These are phyloP conservation scores for Nestor notabilis DNA, from an alignment of 2,113 vertebrate genomes.

Conservation along the genomic window DNA sequence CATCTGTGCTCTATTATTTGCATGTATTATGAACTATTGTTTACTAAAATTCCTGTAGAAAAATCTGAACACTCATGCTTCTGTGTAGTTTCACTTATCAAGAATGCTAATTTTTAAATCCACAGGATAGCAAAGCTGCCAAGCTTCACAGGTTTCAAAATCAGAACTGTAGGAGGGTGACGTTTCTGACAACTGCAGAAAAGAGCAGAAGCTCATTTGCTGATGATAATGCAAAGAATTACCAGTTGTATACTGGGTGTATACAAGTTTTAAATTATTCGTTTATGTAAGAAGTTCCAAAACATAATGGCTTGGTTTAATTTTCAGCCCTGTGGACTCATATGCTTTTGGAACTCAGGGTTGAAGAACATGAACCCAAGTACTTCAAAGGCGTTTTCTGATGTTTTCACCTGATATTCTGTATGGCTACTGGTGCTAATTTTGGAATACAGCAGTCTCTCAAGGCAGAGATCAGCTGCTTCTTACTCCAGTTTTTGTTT, in stretches of 20 bases:
- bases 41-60: not conserved
- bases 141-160: conserved; percentile 24
- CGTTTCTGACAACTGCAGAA: not conserved
- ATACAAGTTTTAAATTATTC: not conserved
- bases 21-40: conserved; percentile 16
- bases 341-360: not conserved
- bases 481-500: not conserved
- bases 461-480: not conserved
- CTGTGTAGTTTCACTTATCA: not conserved
- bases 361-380: not conserved
- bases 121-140: conserved; percentile 20
- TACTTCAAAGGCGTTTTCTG: not conserved
- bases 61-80: not conserved
- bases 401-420: not conserved
- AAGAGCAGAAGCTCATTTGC: not conserved
- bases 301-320: not conserved
- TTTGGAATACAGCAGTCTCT: not conserved
- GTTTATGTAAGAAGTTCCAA: not conserved
- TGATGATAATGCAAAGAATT: not conserved
- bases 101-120: conserved; percentile 30
- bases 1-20: conserved; percentile 4
- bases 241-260: not conserved
- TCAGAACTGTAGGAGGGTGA: not conserved
- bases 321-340: not conserved
- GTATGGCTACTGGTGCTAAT: not conserved